phyloP scores from a whole-genome alignment of 2,888 invertebrate species.

The Leptogaster cylindrica region DNA sequence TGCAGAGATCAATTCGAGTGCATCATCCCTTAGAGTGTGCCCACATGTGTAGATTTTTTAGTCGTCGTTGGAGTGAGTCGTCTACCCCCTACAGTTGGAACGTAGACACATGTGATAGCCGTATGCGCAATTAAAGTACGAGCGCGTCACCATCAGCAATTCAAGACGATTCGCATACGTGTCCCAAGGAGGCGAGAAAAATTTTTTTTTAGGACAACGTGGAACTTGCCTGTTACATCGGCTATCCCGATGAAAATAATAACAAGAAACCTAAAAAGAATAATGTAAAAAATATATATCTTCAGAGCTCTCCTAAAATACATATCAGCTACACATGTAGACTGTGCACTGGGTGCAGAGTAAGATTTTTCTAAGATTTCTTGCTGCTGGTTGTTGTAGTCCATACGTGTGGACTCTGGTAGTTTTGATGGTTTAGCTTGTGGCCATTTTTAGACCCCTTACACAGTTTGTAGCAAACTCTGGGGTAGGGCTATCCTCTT shows the following conservation, averaged over 20 bases:
- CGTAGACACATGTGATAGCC: conserved; percentile 34
- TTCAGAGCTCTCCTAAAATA: conserved; percentile 36
- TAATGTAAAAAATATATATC: conserved; percentile 6
- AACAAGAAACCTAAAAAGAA: conserved; percentile 14
- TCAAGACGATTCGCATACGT: conserved; percentile 38
- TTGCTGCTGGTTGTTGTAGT: conserved; percentile 14
- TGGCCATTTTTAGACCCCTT: conserved; percentile 51
- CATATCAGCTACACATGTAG: conserved; percentile 7
- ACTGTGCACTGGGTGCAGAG: neutral
- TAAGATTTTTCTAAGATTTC: conserved; percentile 25
- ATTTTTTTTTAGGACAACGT: conserved; percentile 36
- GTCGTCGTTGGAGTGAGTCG: conserved; percentile 4
- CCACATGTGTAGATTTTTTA: conserved; percentile 31
- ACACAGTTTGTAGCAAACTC: conserved; percentile 39
- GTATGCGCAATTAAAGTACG: conserved; percentile 29
- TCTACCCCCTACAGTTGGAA: conserved; percentile 39
- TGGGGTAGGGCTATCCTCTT: conserved; percentile 37
- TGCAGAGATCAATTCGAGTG: conserved; percentile 4
- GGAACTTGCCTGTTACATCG: conserved; percentile 27
- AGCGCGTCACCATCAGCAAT: conserved; percentile 2
- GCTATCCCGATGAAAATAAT: conserved; percentile 29
- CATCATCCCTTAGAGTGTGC: conserved; percentile 29
- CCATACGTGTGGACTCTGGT: conserved; percentile 20
- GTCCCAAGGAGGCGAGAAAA: conserved; percentile 35
- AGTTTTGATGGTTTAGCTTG: conserved; percentile 38